Evolutionary conservation across 1,140 invertebrate species (phyloP).

Genomic region (Drosophila cardini): DNA sequence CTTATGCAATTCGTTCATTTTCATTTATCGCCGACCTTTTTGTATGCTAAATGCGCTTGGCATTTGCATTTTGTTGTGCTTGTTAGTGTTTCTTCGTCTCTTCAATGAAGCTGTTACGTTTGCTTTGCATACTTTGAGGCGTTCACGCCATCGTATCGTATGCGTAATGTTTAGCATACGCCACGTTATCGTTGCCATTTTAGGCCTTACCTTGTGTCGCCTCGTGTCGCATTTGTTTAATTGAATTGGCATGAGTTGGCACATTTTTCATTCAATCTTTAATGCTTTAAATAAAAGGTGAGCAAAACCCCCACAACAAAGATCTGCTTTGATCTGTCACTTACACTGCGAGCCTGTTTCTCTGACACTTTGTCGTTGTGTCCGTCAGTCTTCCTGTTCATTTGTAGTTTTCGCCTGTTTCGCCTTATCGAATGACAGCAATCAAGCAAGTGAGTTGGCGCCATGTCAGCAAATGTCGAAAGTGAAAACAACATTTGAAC

Average conservation of each 20-base stretch:
- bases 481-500: slow-evolving; percentile 61
- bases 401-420: slow-evolving; percentile 48
- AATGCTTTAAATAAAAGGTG: slow-evolving; percentile 45
- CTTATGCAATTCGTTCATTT: slow-evolving; percentile 78
- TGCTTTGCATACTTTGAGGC: slow-evolving; percentile 72
- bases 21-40: slow-evolving; percentile 59
- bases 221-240: slow-evolving; percentile 61
- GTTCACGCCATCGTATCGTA: slow-evolving; percentile 18
- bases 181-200: slow-evolving; percentile 40
- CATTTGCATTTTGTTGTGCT: slow-evolving; percentile 68
- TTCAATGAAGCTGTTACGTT: slow-evolving; percentile 58
- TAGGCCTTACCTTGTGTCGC: background rate
- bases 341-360: background rate
- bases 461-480: slow-evolving; percentile 68
- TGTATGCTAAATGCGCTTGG: slow-evolving; percentile 55
- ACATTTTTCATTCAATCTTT: slow-evolving; percentile 41
- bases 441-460: slow-evolving; percentile 45
- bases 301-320: background rate
- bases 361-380: background rate
- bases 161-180: slow-evolving; percentile 56
- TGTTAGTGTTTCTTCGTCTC: background rate
- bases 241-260: slow-evolving; percentile 67
- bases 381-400: slow-evolving; percentile 37
- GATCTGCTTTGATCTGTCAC: slow-evolving; percentile 63
- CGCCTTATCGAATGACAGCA: slow-evolving; percentile 69